Evolutionary conservation across 2,888 invertebrate species (phyloP).

Genomic region (Zeuzera pyrina): DNA sequence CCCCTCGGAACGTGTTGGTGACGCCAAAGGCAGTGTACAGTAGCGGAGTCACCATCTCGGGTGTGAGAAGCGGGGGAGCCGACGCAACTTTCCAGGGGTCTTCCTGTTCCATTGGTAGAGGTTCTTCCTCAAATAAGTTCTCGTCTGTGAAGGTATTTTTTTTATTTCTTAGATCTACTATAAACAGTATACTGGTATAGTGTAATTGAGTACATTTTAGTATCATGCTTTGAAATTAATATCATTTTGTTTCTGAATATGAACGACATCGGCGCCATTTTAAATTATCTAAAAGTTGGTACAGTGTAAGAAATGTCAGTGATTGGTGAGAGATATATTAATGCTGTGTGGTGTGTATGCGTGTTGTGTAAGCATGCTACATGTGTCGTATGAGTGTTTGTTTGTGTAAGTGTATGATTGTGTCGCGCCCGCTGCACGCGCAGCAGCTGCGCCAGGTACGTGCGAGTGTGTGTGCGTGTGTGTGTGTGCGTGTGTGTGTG

Average conservation of each 20-base stretch:
- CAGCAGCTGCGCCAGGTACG: slow-evolving; percentile 93
- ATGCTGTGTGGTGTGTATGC: slow-evolving; percentile 1
- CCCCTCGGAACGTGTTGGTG: slow-evolving; percentile 30
- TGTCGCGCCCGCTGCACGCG: slow-evolving; percentile 91
- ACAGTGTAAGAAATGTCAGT: too few relatives aligned
- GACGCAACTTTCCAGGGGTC: slow-evolving; percentile 33
- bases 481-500: slow-evolving; percentile 1
- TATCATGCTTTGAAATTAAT: too few relatives aligned
- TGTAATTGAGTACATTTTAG: too few relatives aligned
- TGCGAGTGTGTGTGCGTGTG: neutral
- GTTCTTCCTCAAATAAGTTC: slow-evolving; percentile 37
- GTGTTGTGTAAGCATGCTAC: neutral
- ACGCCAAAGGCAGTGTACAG: slow-evolving; percentile 41
- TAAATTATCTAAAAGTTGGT: too few relatives aligned
- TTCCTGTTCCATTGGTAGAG: slow-evolving; percentile 31
- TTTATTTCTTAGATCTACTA: too few relatives aligned
- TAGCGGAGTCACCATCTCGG: slow-evolving; percentile 34
- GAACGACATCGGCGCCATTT: too few relatives aligned
- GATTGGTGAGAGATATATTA: too few relatives aligned
- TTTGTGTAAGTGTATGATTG: too few relatives aligned
- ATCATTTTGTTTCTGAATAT: too few relatives aligned
- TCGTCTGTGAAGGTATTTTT: slow-evolving; percentile 35
- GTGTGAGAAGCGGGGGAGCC: slow-evolving; percentile 23
- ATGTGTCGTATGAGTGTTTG: too few relatives aligned
- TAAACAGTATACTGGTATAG: too few relatives aligned